Percentiles rank a stretch among this genome's conserved stretches.
phyloP scores from a whole-genome alignment of 2,797 vertebrate genomes.

The Podarcis siculus region DNA sequence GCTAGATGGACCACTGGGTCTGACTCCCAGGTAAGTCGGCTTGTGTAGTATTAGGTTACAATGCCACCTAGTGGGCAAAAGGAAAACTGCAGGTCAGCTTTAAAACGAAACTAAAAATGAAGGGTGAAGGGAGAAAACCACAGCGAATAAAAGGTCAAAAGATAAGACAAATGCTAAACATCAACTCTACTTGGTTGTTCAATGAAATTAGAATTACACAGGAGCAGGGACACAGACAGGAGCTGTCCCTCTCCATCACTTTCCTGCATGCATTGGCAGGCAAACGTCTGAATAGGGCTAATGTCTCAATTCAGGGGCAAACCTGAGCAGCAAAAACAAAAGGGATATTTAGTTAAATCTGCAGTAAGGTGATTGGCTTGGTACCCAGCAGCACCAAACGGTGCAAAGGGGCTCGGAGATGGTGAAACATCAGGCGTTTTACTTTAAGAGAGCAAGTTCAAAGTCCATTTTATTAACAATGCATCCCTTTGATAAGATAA shows the following conservation, averaged over 20 bases:
- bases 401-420: not conserved
- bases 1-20: too few species aligned
- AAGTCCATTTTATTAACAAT: conserved; percentile 94
- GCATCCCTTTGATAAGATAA: conserved; percentile 96
- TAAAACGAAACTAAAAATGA: not conserved
- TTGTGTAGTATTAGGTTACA: too few species aligned
- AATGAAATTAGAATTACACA: too few species aligned
- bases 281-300: too few species aligned
- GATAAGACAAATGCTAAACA: too few species aligned
- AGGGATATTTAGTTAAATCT: not conserved
- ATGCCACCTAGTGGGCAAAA: not conserved
- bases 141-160: not conserved
- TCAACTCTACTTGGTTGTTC: too few species aligned
- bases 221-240: too few species aligned
- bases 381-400: not conserved
- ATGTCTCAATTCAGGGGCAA: too few species aligned
- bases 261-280: too few species aligned
- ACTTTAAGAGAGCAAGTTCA: conserved; percentile 70
- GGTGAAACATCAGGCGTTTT: not conserved
- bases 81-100: not conserved
- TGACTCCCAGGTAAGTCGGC: too few species aligned
- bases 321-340: not conserved
- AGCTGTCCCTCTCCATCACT: too few species aligned
- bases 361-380: not conserved
- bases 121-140: not conserved